Evolutionary conservation across 1,140 invertebrate species (phyloP).

Genomic region (Dryas iulia): DNA sequence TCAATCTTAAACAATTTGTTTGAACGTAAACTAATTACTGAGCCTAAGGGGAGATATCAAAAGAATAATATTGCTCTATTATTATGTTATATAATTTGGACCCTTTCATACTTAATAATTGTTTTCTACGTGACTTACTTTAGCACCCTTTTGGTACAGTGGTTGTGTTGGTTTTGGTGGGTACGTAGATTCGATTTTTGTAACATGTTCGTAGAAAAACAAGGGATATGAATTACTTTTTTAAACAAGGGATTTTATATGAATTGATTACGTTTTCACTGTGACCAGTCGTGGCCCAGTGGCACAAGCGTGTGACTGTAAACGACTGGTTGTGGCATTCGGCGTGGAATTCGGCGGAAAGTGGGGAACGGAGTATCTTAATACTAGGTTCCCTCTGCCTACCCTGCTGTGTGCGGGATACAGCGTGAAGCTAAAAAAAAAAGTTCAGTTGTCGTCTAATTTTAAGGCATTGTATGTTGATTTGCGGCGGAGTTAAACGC

Average conservation of each 20-base stretch:
- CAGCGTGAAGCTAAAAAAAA: neutral
- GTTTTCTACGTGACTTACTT: neutral
- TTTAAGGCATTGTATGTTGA: too few relatives aligned
- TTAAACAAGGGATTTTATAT: too few relatives aligned
- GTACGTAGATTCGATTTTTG: neutral
- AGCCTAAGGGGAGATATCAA: neutral
- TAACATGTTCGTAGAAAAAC: too few relatives aligned
- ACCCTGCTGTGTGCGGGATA: neutral
- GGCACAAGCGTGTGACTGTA: too few relatives aligned
- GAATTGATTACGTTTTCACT: too few relatives aligned
- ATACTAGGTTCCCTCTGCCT: too few relatives aligned
- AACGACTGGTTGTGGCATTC: too few relatives aligned
- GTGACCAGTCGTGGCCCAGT: neutral
- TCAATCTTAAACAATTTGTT: constrained; percentile 4
- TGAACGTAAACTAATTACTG: constrained; percentile 4
- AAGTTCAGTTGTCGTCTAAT: too few relatives aligned
- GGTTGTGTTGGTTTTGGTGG: neutral
- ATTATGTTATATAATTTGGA: constrained; percentile 4
- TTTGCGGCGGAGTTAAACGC: too few relatives aligned
- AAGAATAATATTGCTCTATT: constrained; percentile 14
- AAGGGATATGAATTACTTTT: too few relatives aligned
- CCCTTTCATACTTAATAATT: constrained; percentile 1
- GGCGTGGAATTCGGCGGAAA: too few relatives aligned
- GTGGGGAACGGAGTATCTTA: too few relatives aligned
- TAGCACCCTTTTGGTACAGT: neutral